These are phyloP conservation scores for Lepus americanus DNA, from an alignment of 2,113 vertebrate genomes.

Conservation along the genomic window DNA sequence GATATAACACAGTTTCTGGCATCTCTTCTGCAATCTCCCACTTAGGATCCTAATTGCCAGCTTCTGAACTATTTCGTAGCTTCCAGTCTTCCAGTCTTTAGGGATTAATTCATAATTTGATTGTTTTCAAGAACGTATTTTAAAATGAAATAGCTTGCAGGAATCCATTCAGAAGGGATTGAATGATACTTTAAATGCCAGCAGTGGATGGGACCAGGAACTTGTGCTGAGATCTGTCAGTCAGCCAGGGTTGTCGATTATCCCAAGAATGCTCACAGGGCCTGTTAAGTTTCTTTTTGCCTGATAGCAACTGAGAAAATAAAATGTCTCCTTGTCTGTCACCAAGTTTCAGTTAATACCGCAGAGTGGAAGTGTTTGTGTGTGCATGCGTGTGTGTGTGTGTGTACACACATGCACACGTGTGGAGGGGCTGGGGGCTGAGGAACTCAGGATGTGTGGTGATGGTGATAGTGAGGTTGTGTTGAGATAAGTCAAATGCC, in stretches of 20 bases:
- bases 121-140: conserved; percentile 58
- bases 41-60: conserved; percentile 63
- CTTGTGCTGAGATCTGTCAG: conserved; percentile 12
- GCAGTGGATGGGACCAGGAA: not conserved
- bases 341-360: not conserved
- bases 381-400: not conserved
- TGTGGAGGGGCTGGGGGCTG: too few species aligned
- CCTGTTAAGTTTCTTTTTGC: conserved; percentile 21
- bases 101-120: conserved; percentile 71
- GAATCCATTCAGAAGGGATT: conserved; percentile 37
- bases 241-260: conserved; percentile 39
- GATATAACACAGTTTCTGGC: conserved; percentile 9
- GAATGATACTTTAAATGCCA: conserved; percentile 46
- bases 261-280: not conserved
- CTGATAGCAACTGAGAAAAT: conserved; percentile 32
- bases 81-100: conserved; percentile 65
- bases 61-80: conserved; percentile 28
- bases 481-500: not conserved
- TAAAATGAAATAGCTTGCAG: conserved; percentile 61
- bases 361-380: not conserved
- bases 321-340: not conserved
- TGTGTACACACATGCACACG: not conserved
- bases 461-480: not conserved
- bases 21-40: conserved; percentile 24
- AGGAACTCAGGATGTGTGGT: not conserved